Evolutionary conservation across 2,113 vertebrate genomes (phyloP).

Genomic region (Pelvicachromis taeniatus): DNA sequence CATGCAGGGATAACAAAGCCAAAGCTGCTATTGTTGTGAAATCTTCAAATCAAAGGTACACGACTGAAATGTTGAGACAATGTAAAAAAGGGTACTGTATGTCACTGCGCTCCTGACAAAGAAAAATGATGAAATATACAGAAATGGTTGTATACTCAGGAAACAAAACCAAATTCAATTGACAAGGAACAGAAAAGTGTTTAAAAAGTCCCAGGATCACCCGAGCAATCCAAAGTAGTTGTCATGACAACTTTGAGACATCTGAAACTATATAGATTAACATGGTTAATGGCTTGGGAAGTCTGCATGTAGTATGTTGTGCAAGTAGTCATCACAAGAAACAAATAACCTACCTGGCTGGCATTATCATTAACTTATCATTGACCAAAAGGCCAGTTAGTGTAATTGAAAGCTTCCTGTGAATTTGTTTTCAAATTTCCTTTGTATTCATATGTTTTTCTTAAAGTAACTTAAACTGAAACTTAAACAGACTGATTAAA

Average conservation of each 20-base stretch:
- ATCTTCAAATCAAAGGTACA: neutral
- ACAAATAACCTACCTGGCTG: neutral
- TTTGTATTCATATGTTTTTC: neutral
- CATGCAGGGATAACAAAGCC: neutral
- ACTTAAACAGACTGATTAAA: fast-evolving
- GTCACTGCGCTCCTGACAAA: neutral
- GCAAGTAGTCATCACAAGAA: neutral
- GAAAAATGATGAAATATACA: neutral
- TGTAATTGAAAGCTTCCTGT: neutral
- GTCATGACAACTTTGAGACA: neutral
- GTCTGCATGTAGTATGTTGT: neutral
- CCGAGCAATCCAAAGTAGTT: neutral
- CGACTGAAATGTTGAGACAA: neutral
- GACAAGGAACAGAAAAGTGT: neutral
- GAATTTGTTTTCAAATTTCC: neutral
- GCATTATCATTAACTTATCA: neutral
- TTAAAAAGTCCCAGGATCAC: neutral
- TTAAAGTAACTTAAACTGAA: neutral
- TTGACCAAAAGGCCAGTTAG: neutral
- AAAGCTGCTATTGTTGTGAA: neutral
- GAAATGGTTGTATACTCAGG: neutral
- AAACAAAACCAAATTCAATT: neutral
- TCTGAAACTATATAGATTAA: neutral
- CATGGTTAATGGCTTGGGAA: neutral
- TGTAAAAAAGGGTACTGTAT: neutral